Evolutionary conservation across 2,888 invertebrate genomes (phyloP).

Genomic region (Metacarcinus magister): DNA sequence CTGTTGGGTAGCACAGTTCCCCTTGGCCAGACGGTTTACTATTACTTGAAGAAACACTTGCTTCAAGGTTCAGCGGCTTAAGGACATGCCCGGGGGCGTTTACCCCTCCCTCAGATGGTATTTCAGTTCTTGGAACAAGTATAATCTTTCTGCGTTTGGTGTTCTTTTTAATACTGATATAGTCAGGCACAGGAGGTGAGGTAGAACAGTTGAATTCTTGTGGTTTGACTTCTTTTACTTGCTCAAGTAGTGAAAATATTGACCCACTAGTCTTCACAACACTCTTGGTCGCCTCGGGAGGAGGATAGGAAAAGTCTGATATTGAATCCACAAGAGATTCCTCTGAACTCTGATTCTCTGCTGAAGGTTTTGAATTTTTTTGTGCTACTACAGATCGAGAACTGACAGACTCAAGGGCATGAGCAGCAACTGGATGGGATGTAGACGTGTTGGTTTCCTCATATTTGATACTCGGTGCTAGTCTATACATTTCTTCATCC

Average conservation of each 20-base stretch:
- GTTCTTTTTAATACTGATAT: slow-evolving; percentile 57
- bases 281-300: not conserved
- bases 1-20: not conserved
- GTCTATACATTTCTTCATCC: slow-evolving; percentile 46
- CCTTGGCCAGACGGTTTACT: not conserved
- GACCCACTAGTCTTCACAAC: slow-evolving; percentile 16
- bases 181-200: slow-evolving; percentile 38
- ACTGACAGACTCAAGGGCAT: slow-evolving; percentile 52
- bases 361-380: not conserved
- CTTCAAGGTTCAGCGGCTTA: not conserved
- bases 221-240: slow-evolving; percentile 61
- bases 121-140: slow-evolving; percentile 52
- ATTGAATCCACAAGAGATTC: not conserved
- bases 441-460: not conserved
- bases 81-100: not conserved
- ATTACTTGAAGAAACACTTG: not conserved
- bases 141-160: slow-evolving; percentile 72
- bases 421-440: slow-evolving; percentile 46
- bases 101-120: not conserved
- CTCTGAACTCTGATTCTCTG: not conserved
- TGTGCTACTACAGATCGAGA: slow-evolving; percentile 40
- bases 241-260: slow-evolving; percentile 64
- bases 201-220: not conserved
- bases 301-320: not conserved
- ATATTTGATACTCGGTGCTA: slow-evolving; percentile 40